A percentile compares a stretch with the other conserved stretches of the same genome.
phyloP scores from a whole-genome alignment of 1,140 invertebrate genomes.

The Drosophila ohnishii region DNA sequence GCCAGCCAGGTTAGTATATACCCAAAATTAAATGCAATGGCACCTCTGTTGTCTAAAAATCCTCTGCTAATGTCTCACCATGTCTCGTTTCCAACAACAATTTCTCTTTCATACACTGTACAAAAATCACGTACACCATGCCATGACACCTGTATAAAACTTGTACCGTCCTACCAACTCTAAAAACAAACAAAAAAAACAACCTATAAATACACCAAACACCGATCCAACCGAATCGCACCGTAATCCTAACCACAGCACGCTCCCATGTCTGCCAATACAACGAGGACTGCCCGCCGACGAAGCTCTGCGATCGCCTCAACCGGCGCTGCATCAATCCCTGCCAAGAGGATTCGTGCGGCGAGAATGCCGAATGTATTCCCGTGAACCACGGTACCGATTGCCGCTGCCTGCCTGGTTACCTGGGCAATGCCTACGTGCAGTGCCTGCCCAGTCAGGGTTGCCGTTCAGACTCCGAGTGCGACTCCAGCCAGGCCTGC shows the following conservation, averaged over 20 bases:
- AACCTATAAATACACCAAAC: slow-evolving; percentile 66
- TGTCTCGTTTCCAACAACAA: slow-evolving; percentile 50
- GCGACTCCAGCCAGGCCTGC: slow-evolving; percentile 88
- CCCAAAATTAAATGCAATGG: slow-evolving; percentile 21
- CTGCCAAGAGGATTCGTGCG: slow-evolving; percentile 92
- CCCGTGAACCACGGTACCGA: slow-evolving; percentile 90
- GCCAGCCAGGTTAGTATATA: slow-evolving; percentile 87
- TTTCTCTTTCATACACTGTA: slow-evolving; percentile 77
- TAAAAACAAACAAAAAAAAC: slow-evolving; percentile 36
- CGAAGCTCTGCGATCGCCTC: slow-evolving; percentile 91
- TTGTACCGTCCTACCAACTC: slow-evolving; percentile 52
- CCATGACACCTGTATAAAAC: slow-evolving; percentile 60
- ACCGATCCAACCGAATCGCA: slow-evolving; percentile 74
- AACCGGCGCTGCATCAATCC: slow-evolving; percentile 93
- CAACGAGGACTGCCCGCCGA: slow-evolving; percentile 93
- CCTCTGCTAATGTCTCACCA: slow-evolving; percentile 61
- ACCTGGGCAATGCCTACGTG: slow-evolving; percentile 90
- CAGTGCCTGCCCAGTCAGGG: slow-evolving; percentile 88
- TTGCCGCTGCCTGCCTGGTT: slow-evolving; percentile 90
- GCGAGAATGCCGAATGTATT: slow-evolving; percentile 91
- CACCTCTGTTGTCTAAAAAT: slow-evolving; percentile 44
- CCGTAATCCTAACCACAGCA: slow-evolving; percentile 83
- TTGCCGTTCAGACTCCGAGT: slow-evolving; percentile 88
- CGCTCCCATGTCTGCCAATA: slow-evolving; percentile 91
- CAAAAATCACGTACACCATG: slow-evolving; percentile 72